Evolutionary conservation across 2,888 invertebrate genomes (phyloP).

Genomic region (Crematogaster levior): DNA sequence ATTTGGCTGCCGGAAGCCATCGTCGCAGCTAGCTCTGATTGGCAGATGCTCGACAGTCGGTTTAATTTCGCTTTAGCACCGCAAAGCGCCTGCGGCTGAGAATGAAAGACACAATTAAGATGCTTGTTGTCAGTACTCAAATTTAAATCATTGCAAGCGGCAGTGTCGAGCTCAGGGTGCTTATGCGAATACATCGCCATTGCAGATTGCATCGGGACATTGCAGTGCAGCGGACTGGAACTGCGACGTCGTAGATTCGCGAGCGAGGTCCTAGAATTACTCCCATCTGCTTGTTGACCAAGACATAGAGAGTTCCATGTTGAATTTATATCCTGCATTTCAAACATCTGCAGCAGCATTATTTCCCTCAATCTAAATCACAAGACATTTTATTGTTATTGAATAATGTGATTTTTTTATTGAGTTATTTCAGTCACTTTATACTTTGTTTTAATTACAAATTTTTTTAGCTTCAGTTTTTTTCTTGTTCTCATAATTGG

Average conservation of each 20-base stretch:
- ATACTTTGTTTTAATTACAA: neutral
- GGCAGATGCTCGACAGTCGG: constrained; percentile 59
- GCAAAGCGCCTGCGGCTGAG: constrained; percentile 61
- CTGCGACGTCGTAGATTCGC: constrained; percentile 72
- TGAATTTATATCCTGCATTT: constrained; percentile 85
- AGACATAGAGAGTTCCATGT: constrained; percentile 80
- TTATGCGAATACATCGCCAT: constrained; percentile 74
- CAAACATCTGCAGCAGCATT: constrained; percentile 88
- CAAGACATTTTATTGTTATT: neutral
- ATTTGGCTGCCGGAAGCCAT: constrained; percentile 70
- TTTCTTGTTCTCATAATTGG: neutral
- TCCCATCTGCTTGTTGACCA: constrained; percentile 78
- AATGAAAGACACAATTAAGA: constrained; percentile 49
- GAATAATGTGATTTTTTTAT: neutral
- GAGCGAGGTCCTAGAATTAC: constrained; percentile 70
- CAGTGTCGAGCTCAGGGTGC: constrained; percentile 75
- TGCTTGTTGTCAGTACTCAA: constrained; percentile 64
- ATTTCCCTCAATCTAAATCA: constrained; percentile 81
- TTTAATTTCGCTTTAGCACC: constrained; percentile 55
- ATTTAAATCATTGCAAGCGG: constrained; percentile 65
- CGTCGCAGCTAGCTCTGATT: constrained; percentile 61
- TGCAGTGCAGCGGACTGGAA: constrained; percentile 73
- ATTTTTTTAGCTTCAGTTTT: neutral
- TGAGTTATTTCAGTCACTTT: neutral
- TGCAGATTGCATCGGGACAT: constrained; percentile 56